These are phyloP conservation scores for Danionella cerebrum DNA, from an alignment of 2,113 vertebrate species.

Conservation along the genomic window DNA sequence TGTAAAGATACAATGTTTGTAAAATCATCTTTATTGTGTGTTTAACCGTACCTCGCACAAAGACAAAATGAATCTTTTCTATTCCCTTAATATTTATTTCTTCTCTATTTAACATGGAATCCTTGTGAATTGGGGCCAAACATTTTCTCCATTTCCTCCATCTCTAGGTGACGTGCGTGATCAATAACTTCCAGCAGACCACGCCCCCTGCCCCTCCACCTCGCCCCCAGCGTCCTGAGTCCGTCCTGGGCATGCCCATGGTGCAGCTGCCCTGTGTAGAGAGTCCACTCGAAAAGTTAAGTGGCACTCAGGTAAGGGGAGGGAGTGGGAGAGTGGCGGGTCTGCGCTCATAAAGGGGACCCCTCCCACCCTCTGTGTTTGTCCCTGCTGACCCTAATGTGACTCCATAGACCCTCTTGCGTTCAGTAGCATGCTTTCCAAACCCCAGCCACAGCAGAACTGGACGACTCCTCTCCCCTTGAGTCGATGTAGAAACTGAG, in stretches of 20 bases:
- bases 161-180: constrained; percentile 66
- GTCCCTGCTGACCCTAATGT: constrained; percentile 33
- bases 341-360: constrained; percentile 29
- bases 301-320: constrained; percentile 83
- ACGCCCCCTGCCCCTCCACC: constrained; percentile 30
- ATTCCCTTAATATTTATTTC: no score
- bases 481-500: neutral
- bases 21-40: no score
- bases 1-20: no score
- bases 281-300: constrained; percentile 89
- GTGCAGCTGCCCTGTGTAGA: constrained; percentile 69
- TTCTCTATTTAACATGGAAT: no score
- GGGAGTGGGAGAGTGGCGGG: constrained; percentile 33
- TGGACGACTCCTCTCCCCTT: constrained; percentile 1
- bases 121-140: no score
- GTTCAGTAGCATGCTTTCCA: constrained; percentile 37
- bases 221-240: constrained; percentile 48
- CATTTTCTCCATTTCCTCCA: constrained; percentile 16
- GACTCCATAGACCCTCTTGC: constrained; percentile 38
- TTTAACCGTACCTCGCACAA: no score
- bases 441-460: constrained; percentile 2
- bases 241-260: constrained; percentile 61
- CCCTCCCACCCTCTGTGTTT: constrained; percentile 48
- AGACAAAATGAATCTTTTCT: no score
- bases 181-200: constrained; percentile 65